phyloP scores from a whole-genome alignment of 2,797 vertebrate genomes.

The Melanotaenia boesemani region DNA sequence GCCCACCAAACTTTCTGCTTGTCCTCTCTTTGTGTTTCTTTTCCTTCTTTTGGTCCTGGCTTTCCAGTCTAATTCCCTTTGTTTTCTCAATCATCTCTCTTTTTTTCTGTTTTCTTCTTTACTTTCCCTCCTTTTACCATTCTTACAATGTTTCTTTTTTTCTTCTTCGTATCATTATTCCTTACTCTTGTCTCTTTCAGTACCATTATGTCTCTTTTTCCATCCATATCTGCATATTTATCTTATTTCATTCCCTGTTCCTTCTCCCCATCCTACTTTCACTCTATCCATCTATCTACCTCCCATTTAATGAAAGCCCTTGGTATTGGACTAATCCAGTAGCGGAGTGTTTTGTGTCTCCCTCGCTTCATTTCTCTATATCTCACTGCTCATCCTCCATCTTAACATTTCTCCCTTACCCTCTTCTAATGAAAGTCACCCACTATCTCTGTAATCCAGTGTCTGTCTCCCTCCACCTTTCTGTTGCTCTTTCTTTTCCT shows the following conservation, averaged over 20 bases:
- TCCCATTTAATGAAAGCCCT: constrained; percentile 61
- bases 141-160: background rate
- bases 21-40: constrained; percentile 21
- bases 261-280: constrained; percentile 16
- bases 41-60: constrained; percentile 1
- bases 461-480: constrained; percentile 64
- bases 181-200: constrained; percentile 13
- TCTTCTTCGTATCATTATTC: constrained; percentile 4
- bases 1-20: constrained; percentile 50
- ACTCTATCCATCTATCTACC: constrained; percentile 40
- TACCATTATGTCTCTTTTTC: background rate
- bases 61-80: constrained; percentile 16
- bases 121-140: background rate
- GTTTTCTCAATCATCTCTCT: background rate
- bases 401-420: constrained; percentile 58
- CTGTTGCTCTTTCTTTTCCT: constrained; percentile 62
- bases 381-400: constrained; percentile 64
- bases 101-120: background rate
- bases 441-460: constrained; percentile 69
- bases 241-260: constrained; percentile 26
- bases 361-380: constrained; percentile 53
- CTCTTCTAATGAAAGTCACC: constrained; percentile 62
- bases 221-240: constrained; percentile 23
- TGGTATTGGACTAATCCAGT: constrained; percentile 62
- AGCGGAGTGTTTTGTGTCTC: constrained; percentile 53